Base-by-base conservation (phyloP, 2,888 invertebrate species). In the Agrypnus murinus region DNA sequence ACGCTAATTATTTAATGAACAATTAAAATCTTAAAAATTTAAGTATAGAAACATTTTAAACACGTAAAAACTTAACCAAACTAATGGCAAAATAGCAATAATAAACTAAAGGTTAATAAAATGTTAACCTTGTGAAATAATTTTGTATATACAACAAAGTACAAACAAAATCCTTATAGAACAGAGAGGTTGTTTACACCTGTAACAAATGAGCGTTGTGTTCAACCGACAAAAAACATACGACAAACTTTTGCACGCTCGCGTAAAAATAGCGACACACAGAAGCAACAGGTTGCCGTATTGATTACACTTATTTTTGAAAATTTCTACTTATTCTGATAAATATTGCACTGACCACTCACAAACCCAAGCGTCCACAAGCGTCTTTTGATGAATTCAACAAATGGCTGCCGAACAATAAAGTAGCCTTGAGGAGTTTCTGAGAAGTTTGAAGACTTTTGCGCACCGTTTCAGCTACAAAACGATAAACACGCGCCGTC, bases 331-430 rank as follows among this genome's bases (percentile, higher is more conserved):
- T 59, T 59, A 48, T 46, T 31, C 17, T 63, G 53, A 31, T 9
- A 43, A 48, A 45, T 64, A 64, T 62, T 38, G 46, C 65, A 74
- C 65, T 66, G 43, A 57, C 25, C 71, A 77, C 64, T 53, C 63
- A 74, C 67, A 76, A 79, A 76, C 76, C 78, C 77, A 82, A 82
- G 83, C 83, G 82, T 83, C 82, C 76, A 75, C 78, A 81, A 81
- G 83, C 83, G 82, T 83, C 82, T 83, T n/a, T 82, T 80, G 69
- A 74, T 79, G 79, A 80, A 77, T 81, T 82, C 79, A 80, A 84
- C 83, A 83, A 84, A 84, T 84, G 84, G 84, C 84, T 81, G 83
- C 84, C 82, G 79, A 83, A 84, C 83, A 84, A 83, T 79, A 80
- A 74, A 79, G 79, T 79, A 81, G 81, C 85, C 84, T 85, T 84